Conservation (phyloP, 2,113 vertebrate genomes). For the Siniperca chuatsi region DNA sequence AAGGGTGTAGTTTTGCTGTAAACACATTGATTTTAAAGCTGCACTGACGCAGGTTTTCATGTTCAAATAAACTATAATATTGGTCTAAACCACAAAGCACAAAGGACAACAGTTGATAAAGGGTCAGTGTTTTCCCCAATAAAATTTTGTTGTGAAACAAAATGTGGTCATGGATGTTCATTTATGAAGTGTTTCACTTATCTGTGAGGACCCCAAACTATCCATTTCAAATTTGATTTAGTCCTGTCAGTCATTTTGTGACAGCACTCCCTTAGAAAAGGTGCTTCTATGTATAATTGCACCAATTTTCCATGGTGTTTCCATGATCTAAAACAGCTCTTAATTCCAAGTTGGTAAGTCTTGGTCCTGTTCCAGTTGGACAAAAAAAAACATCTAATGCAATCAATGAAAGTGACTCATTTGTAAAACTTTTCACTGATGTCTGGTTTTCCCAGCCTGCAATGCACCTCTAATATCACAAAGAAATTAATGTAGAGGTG, state of each 20-base stretch:
- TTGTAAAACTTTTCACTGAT: slow-evolving; percentile 19
- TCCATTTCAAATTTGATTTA: neutral
- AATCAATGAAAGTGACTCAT: slow-evolving; percentile 40
- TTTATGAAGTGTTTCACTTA: neutral
- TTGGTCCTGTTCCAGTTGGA: slow-evolving; percentile 19
- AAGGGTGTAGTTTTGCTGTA: slow-evolving; percentile 22
- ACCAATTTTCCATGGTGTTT: slow-evolving; percentile 18
- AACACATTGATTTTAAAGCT: slow-evolving; percentile 24
- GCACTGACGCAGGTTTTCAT: neutral
- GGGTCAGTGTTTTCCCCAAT: neutral
- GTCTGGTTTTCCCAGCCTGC: slow-evolving; percentile 3
- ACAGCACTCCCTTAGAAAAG: neutral
- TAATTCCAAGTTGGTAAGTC: neutral
- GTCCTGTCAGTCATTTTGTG: neutral
- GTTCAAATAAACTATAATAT: slow-evolving; percentile 2
- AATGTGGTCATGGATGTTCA: neutral
- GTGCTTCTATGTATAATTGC: neutral
- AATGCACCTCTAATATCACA: neutral
- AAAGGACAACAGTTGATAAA: neutral
- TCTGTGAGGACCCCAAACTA: neutral
- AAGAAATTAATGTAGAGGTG: neutral
- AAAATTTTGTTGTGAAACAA: no score
- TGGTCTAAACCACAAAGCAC: neutral
- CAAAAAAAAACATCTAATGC: slow-evolving; percentile 6
- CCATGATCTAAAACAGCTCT: slow-evolving; percentile 23